These are phyloP conservation scores for Lordiphosa clarofinis DNA, from an alignment of 1,140 invertebrate genomes.

Conservation along the genomic window DNA sequence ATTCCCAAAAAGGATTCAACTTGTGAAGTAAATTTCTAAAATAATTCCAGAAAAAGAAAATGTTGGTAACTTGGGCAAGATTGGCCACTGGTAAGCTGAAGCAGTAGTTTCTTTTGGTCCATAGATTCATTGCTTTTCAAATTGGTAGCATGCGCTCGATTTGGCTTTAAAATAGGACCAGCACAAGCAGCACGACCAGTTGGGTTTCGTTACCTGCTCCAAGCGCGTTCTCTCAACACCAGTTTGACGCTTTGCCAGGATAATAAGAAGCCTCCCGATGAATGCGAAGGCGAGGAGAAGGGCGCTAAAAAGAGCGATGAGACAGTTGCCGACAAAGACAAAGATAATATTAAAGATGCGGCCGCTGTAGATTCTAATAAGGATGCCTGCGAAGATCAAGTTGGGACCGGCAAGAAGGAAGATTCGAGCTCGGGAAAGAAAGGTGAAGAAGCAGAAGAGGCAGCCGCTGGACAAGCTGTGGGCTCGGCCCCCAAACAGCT, in stretches of 20 bases:
- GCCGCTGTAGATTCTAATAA: too few relatives aligned
- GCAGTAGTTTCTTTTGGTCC: neutral
- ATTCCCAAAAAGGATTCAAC: neutral
- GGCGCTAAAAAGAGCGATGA: neutral
- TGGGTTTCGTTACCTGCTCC: neutral
- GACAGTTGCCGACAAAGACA: neutral
- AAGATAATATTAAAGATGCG: too few relatives aligned
- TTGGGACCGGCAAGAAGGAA: neutral
- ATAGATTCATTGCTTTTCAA: neutral
- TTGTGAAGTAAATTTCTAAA: neutral
- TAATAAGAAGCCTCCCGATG: conserved; percentile 11
- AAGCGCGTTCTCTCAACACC: conserved; percentile 13
- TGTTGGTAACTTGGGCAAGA: conserved; percentile 29
- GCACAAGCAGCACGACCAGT: neutral
- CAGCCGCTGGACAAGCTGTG: neutral
- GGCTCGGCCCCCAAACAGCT: neutral
- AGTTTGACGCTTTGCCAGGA: conserved; percentile 4
- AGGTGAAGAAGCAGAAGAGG: too few relatives aligned
- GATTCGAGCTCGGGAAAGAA: neutral
- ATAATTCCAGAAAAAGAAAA: conserved; percentile 14
- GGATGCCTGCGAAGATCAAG: neutral
- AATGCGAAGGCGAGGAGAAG: conserved; percentile 8
- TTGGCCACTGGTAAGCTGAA: conserved; percentile 29
- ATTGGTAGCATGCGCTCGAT: conserved; percentile 8
- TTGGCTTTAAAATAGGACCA: conserved; percentile 9